phyloP scores from a whole-genome alignment of 37 sponge, comb jelly and placozoan genomes.

The Dysidea cf. avara region DNA sequence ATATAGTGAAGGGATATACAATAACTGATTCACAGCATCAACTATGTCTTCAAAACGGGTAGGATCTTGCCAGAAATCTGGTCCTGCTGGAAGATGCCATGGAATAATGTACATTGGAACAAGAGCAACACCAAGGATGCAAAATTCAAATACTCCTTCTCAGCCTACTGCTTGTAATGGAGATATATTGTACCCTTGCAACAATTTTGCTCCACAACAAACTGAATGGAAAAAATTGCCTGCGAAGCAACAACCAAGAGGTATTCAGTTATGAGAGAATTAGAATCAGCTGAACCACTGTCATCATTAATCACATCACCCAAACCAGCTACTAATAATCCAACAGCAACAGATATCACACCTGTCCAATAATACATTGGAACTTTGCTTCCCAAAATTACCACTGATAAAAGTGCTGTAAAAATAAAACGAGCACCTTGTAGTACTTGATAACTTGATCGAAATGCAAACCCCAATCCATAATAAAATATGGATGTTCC shows the following conservation, averaged over 20 bases:
- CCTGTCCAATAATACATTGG: slow-evolving; percentile 76
- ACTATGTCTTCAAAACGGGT: slow-evolving; percentile 89
- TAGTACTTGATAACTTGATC: slow-evolving; percentile 93
- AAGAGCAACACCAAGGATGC: slow-evolving; percentile 59
- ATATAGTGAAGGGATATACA: slow-evolving; percentile 39
- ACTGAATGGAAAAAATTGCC: slow-evolving; percentile 82
- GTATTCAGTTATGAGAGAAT: slow-evolving; percentile 81
- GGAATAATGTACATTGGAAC: slow-evolving; percentile 95
- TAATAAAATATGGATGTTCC: slow-evolving; percentile 91
- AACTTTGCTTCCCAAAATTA: slow-evolving; percentile 71
- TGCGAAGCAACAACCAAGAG: slow-evolving; percentile 87
- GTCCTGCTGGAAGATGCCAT: slow-evolving; percentile 69
- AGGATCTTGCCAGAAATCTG: too few species aligned
- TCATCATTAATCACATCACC: slow-evolving; percentile 61
- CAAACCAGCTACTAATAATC: slow-evolving; percentile 82
- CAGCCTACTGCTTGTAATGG: too few species aligned
- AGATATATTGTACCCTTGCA: slow-evolving; percentile 87
- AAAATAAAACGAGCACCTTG: slow-evolving; percentile 95
- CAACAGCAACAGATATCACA: slow-evolving; percentile 83
- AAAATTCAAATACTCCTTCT: slow-evolving; percentile 94
- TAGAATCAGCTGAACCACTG: neutral
- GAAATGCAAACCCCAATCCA: slow-evolving; percentile 89
- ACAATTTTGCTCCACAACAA: slow-evolving; percentile 89
- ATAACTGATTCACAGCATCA: slow-evolving; percentile 78
- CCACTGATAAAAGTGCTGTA: slow-evolving; percentile 91